Percentiles rank a stretch among this genome's conserved stretches.
phyloP scores from a whole-genome alignment of 1,140 invertebrate species.

The Drosophila littoralis region DNA sequence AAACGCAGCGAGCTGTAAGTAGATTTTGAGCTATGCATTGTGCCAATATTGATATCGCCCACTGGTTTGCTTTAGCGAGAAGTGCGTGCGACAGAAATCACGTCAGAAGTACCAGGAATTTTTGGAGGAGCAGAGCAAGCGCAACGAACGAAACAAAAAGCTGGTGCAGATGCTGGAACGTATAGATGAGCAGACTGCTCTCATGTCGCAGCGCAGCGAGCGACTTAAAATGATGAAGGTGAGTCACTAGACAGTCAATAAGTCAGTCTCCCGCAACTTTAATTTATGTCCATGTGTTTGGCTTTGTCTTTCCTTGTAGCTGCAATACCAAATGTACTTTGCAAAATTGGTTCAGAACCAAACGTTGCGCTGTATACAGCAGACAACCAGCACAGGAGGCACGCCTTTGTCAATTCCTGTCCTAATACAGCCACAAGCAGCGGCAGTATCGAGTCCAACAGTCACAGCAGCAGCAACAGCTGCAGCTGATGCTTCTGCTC shows the following conservation, averaged over 20 bases:
- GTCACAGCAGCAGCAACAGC: neutral
- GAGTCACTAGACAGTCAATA: conserved; percentile 3
- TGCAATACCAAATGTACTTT: conserved; percentile 84
- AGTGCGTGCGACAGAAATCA: conserved; percentile 85
- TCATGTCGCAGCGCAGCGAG: conserved; percentile 87
- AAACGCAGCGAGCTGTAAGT: conserved; percentile 82
- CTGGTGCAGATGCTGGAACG: conserved; percentile 86
- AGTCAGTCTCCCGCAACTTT: conserved; percentile 33
- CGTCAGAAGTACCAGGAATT: conserved; percentile 87
- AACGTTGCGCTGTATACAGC: conserved; percentile 72
- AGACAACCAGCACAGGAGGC: conserved; percentile 43
- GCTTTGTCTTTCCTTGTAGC: conserved; percentile 30
- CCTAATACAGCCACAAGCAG: conserved; percentile 55
- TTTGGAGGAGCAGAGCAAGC: conserved; percentile 86
- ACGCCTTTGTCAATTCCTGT: conserved; percentile 45
- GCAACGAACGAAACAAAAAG: conserved; percentile 87
- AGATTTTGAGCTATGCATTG: conserved; percentile 26
- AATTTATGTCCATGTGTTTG: conserved; percentile 18
- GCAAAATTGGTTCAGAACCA: conserved; percentile 79
- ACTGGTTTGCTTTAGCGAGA: conserved; percentile 57
- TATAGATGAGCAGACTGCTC: conserved; percentile 86
- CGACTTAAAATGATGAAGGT: conserved; percentile 86
- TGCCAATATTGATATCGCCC: neutral
- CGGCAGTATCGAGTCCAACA: conserved; percentile 37
- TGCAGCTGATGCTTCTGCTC: neutral